Base-by-base conservation (phyloP, 2,797 vertebrate species). In the Helostoma temminkii region DNA sequence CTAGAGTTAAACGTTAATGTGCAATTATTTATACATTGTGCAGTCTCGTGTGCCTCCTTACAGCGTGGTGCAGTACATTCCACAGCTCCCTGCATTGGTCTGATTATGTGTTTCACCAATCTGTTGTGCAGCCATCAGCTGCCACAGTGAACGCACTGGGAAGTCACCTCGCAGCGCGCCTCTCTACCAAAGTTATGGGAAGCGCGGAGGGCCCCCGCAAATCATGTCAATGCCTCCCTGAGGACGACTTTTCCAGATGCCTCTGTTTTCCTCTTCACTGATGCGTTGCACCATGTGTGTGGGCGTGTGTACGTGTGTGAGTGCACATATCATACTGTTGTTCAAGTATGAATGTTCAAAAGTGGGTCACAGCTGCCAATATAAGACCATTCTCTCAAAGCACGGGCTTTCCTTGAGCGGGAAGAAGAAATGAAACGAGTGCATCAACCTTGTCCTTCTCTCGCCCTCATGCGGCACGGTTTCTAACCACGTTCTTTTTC, bases 351-450 rank as follows among this genome's bases (percentile, higher is more conserved):
- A 88, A 86, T 83, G 82, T 85, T 76, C 75, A 74, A 85, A 91
- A 92, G 74, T 93, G 90, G 93, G 93, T 94, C 93, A 93, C 93
- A 93, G 90, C 91, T 94, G 91, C 89, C 83, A 86, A 82, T 83
- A 82, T 34, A 78, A 81, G 69, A 80, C 58, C 54, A 3, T 83
- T 75, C 81, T 66, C 63, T 71, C 30, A 30, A 70, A 71, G 64
- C 59, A 24, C 34, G 43, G 67, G 75, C 63, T 88, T 92, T 77
- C 81, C 84, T 85, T 76, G 53, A 80, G 77, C 72, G 68, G 50
- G 69, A 57, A 81, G 57, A 57, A 81, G 71, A 77, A 78, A 61
- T 59, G 34, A 77, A 79, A 74, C 1, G 50, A 25, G 57, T 42
- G 72, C 57, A 47, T 89, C 86, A 82, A 75, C 76, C 59, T 71